phyloP scores from a whole-genome alignment of 2,113 vertebrate genomes.

The Corydoras maculifer region DNA sequence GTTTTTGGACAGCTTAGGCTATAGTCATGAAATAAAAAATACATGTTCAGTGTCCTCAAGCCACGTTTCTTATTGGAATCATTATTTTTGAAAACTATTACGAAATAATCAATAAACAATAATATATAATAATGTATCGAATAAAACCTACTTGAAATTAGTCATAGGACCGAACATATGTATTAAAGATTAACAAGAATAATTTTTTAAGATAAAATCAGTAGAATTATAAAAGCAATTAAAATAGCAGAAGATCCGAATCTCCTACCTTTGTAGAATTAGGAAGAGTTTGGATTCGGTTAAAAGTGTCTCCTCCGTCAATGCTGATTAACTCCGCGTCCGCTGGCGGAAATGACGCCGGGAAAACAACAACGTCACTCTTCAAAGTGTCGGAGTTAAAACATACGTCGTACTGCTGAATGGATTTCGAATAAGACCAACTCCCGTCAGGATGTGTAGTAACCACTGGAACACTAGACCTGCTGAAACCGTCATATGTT shows the following conservation, averaged over 20 bases:
- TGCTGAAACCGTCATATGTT: slow-evolving; percentile 26
- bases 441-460: slow-evolving; percentile 44
- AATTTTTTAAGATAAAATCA: no score
- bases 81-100: no score
- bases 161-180: no score
- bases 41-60: no score
- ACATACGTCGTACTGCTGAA: slow-evolving; percentile 52
- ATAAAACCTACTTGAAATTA: no score
- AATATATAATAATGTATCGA: no score
- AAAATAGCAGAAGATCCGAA: neutral
- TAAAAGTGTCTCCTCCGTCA: slow-evolving; percentile 21
- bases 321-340: slow-evolving; percentile 22
- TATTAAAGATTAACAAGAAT: no score
- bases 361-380: slow-evolving; percentile 13
- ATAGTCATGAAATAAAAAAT: no score
- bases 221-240: no score
- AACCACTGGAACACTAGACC: slow-evolving; percentile 28
- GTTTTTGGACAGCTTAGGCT: no score
- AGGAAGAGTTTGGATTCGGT: slow-evolving; percentile 18
- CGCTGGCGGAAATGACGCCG: slow-evolving; percentile 5
- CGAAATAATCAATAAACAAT: no score
- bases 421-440: slow-evolving; percentile 54
- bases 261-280: neutral
- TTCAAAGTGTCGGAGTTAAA: slow-evolving; percentile 47
- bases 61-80: no score